phyloP scores from a whole-genome alignment of 1,140 invertebrate genomes.

The Solen grandis region DNA sequence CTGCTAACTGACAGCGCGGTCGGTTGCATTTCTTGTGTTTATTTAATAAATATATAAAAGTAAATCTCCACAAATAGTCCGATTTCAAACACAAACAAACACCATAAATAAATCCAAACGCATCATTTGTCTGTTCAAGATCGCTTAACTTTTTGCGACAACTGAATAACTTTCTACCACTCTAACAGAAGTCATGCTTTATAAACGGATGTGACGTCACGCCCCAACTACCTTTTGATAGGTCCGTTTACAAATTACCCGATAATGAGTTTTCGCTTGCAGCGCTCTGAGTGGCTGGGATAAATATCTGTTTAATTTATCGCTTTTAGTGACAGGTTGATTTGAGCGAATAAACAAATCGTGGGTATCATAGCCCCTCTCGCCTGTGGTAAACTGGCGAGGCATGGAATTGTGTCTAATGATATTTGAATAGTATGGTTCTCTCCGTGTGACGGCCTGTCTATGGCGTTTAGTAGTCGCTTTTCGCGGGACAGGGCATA shows the following conservation, averaged over 20 bases:
- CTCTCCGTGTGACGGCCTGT: slow-evolving; percentile 17
- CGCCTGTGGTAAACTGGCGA: slow-evolving; percentile 26
- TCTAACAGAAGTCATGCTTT: slow-evolving; percentile 39
- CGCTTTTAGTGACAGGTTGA: slow-evolving; percentile 47
- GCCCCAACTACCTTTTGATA: slow-evolving; percentile 20
- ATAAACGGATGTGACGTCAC: slow-evolving; percentile 49
- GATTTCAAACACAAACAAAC: not conserved
- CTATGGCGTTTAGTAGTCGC: slow-evolving; percentile 47
- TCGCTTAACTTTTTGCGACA: slow-evolving; percentile 47
- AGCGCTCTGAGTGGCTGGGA: slow-evolving; percentile 42
- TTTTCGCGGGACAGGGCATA: slow-evolving; percentile 24
- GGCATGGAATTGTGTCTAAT: slow-evolving; percentile 40
- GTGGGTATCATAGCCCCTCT: slow-evolving; percentile 10
- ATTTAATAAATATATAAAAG: not conserved
- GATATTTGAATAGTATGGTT: slow-evolving; percentile 46
- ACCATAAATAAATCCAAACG: slow-evolving; percentile 1
- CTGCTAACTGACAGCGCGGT: slow-evolving; percentile 26
- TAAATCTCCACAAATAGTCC: not conserved
- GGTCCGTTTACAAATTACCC: slow-evolving; percentile 39
- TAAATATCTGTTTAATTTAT: slow-evolving; percentile 57
- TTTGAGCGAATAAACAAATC: slow-evolving; percentile 47
- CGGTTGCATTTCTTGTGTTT: slow-evolving; percentile 25
- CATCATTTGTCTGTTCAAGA: slow-evolving; percentile 26
- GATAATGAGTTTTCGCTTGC: slow-evolving; percentile 40
- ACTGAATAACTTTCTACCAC: slow-evolving; percentile 35